Evolutionary conservation across 2,113 vertebrate species (phyloP), one percentile per base, ranked within the genome.

Genomic region (Ciconia maguari): DNA sequence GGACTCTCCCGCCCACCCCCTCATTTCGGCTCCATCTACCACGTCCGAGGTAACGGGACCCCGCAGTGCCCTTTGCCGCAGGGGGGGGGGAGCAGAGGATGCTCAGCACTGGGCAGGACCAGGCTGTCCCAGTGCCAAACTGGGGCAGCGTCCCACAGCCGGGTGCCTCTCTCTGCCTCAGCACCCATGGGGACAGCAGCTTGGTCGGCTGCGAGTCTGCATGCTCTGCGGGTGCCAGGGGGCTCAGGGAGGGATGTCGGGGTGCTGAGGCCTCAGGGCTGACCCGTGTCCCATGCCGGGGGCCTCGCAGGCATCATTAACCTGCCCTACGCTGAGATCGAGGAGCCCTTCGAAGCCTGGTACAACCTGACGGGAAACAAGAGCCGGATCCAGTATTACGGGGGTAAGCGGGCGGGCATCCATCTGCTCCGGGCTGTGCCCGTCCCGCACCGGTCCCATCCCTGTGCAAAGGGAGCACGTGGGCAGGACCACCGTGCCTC

Each of bases 341-440:
- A 98, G 91, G 98, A 99, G 95, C 99, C 98, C 4, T 98, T 98
- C 42, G 99, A 99, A 94, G 98, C 98, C 94, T 99, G 98, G 98
- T 98, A 98, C 71, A 98, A 99, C 81, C 66, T 96, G 4, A 83
- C 97, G 0, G 97, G 97, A 34, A 97, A 97, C 38, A 98, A 98
- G 87, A 99, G 98, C 93, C 94, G 97, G 14, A 98, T 98, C 38
- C 98, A 99, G 79, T 98, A 98, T 32, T 98, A 98, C 0, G 94
- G 98, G 30, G 97, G 98, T 98, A 49, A 84, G 93, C 24, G 27
- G 72, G 16, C 1, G 7, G 62, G 90, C 58, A n/a, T 10, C 34
- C 44, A 7, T 9, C 70, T 8, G 25, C 72, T 16, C 44, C 25
- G 5, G 13, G 46, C 71, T 7, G 27, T 0, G 2, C 36, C 61